Evolutionary conservation across 2,888 invertebrate species (phyloP).

Genomic region (Leptopilina myrica): DNA sequence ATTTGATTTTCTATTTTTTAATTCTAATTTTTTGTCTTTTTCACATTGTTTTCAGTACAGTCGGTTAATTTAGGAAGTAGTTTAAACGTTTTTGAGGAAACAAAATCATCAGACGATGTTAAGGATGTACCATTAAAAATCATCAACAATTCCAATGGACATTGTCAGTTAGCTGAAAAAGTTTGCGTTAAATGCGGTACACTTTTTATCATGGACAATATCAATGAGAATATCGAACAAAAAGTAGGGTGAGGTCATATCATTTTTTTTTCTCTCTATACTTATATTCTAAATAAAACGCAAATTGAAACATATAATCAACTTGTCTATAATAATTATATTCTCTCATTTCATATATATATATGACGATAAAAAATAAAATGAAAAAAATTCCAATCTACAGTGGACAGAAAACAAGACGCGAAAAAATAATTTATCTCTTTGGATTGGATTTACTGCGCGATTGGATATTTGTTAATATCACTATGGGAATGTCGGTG

Average conservation of each 20-base stretch:
- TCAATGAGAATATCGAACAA: not conserved
- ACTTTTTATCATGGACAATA: not conserved
- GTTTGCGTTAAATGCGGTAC: slow-evolving; percentile 17
- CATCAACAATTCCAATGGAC: slow-evolving; percentile 1
- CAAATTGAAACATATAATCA: no score
- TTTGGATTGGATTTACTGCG: slow-evolving; percentile 83
- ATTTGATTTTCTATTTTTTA: no score
- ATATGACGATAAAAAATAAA: no score
- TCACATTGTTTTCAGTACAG: not conserved
- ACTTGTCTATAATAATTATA: no score
- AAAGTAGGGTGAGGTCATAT: slow-evolving; percentile 21
- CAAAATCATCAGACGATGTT: slow-evolving; percentile 1
- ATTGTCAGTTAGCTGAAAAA: slow-evolving; percentile 15
- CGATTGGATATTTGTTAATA: slow-evolving; percentile 83
- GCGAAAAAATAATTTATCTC: slow-evolving; percentile 77
- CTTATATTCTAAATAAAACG: no score
- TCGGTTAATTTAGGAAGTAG: slow-evolving; percentile 80
- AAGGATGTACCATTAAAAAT: not conserved
- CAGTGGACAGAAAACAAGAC: not conserved
- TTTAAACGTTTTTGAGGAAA: slow-evolving; percentile 79
- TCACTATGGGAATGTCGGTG: slow-evolving; percentile 83
- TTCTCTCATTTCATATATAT: no score
- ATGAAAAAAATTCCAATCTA: not conserved
- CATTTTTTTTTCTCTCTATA: not conserved
- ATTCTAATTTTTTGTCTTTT: not conserved